phyloP scores from a whole-genome alignment of 2,797 vertebrate genomes.

The Etheostoma perlongum region DNA sequence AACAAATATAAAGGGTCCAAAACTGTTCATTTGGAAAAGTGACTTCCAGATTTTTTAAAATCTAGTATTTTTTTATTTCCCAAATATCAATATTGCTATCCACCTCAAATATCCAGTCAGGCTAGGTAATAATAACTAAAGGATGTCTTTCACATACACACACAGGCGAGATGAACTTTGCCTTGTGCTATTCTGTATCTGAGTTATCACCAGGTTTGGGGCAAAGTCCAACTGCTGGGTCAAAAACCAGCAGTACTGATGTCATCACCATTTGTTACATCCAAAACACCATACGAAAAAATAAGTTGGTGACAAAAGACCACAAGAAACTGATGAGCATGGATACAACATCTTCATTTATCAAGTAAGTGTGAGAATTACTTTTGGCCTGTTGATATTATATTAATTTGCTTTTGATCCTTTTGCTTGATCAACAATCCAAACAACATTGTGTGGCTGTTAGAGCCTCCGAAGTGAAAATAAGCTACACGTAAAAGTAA shows the following conservation, averaged over 20 bases:
- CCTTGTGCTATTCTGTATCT: slow-evolving; percentile 53
- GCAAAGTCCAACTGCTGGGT: slow-evolving; percentile 77
- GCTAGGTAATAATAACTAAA: background rate
- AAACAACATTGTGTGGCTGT: background rate
- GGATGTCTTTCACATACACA: slow-evolving; percentile 6
- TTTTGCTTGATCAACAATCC: background rate
- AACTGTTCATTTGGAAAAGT: background rate
- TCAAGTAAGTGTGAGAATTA: slow-evolving; percentile 80
- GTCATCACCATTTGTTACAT: slow-evolving; percentile 12
- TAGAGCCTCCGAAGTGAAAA: background rate
- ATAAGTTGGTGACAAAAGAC: slow-evolving; percentile 13
- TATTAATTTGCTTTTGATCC: background rate
- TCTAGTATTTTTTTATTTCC: background rate
- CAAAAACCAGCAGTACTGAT: slow-evolving; percentile 29
- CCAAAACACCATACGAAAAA: slow-evolving; percentile 5
- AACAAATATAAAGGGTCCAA: background rate
- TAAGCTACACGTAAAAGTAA: no score
- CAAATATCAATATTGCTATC: background rate
- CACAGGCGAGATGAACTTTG: slow-evolving; percentile 68
- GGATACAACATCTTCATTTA: slow-evolving; percentile 82
- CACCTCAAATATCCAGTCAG: background rate
- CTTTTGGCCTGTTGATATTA: background rate
- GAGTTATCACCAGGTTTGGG: slow-evolving; percentile 59
- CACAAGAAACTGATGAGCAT: slow-evolving; percentile 58
- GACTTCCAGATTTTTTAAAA: background rate